Conservation (phyloP, 2,888 invertebrate species). For the Parnassius smintheus region DNA sequence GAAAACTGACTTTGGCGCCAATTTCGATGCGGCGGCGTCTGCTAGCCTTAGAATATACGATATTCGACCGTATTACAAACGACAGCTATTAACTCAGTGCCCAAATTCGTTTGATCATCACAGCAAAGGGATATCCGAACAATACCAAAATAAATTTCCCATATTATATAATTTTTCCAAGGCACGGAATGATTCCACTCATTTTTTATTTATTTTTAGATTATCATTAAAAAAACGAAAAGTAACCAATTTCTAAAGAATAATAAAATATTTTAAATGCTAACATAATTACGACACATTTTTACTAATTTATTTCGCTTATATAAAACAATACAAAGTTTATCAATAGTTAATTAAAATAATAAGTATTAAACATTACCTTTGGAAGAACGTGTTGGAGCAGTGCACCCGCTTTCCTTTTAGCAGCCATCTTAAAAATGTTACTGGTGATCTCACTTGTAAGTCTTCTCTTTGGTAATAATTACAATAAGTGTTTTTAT, state of each 20-base stretch:
- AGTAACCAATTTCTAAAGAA: no score
- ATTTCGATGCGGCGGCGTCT: conserved; percentile 64
- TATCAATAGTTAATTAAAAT: no score
- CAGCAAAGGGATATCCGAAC: conserved; percentile 35
- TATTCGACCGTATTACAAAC: conserved; percentile 49
- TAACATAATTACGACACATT: no score
- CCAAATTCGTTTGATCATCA: conserved; percentile 4
- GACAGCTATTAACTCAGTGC: conserved; percentile 23
- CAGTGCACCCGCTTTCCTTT: conserved; percentile 87
- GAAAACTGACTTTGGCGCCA: conserved; percentile 79
- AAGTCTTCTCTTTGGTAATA: conserved; percentile 67
- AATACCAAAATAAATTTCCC: conserved; percentile 70
- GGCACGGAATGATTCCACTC: no score
- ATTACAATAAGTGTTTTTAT: conserved; percentile 37
- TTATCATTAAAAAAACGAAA: no score
- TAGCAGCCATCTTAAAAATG: conserved; percentile 83
- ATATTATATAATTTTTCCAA: conserved; percentile 65
- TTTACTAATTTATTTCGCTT: no score
- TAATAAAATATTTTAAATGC: no score
- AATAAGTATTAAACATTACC: conserved; percentile 54
- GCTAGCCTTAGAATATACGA: conserved; percentile 31
- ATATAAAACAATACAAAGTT: no score
- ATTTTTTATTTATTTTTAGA: no score
- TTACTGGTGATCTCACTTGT: conserved; percentile 58
- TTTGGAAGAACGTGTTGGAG: conserved; percentile 85